phyloP scores from a whole-genome alignment of 2,113 vertebrate genomes.

The Takifugu bimaculatus region DNA sequence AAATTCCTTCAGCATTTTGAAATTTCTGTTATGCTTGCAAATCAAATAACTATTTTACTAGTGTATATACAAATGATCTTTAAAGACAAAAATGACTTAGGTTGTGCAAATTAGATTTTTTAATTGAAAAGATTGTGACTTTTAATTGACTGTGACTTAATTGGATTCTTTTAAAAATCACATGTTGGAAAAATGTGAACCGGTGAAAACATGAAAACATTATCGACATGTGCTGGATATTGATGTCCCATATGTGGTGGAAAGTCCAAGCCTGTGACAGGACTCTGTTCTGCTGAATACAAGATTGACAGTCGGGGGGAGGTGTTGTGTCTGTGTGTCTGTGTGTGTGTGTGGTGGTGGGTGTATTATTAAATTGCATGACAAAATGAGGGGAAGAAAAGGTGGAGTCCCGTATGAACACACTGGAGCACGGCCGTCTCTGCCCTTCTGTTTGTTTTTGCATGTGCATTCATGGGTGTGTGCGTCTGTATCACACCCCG shows the following conservation, averaged over 20 bases:
- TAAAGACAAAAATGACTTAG: no score
- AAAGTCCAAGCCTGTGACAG: constrained; percentile 15
- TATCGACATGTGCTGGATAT: no score
- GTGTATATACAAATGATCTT: no score
- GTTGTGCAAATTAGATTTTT: no score
- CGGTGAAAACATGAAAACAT: no score
- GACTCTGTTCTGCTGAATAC: constrained; percentile 50
- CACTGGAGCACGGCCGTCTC: constrained; percentile 17
- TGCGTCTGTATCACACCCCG: constrained; percentile 6
- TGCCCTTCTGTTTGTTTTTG: constrained; percentile 8
- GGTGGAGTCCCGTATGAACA: constrained; percentile 34
- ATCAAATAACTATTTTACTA: no score
- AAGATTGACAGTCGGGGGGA: constrained; percentile 43
- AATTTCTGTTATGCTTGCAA: no score
- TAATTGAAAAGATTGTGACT: no score
- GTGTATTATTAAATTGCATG: constrained; percentile 51
- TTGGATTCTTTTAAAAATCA: not conserved
- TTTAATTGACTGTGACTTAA: not conserved
- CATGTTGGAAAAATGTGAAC: not conserved
- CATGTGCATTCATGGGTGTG: not conserved
- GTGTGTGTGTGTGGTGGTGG: not conserved
- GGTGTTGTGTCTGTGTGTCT: no score
- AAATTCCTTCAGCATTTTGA: no score
- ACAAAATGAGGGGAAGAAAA: constrained; percentile 22
- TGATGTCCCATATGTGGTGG: no score